Evolutionary conservation across 2,888 invertebrate genomes (phyloP), one percentile per base, ranked within the genome.

Genomic region (Aspidiotus destructor): DNA sequence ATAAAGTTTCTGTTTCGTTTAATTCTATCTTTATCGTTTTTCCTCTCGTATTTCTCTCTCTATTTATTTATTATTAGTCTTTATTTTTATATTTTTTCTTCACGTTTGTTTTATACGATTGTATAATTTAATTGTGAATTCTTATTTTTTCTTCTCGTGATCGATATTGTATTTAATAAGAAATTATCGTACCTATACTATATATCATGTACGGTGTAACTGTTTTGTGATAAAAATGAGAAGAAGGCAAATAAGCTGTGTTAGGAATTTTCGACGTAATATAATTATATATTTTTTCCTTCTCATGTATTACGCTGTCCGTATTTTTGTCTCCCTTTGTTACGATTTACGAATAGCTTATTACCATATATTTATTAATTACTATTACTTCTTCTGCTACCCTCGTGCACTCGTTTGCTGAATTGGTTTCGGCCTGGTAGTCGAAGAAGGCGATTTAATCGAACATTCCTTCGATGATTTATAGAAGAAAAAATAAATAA

Each of bases 381-480:
- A 28, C 28, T 28, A 28, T 5, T 5, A 28, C 28, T 28, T 28
- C 28, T 28, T 28, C 28, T 28, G 5, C 28, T 28, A 28, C 28
- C 28, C 28, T 28, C 28, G 5, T 3, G 28, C 28, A 28, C 5
- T 28, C 28, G 28, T 28, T 28, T 28, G 17, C 17, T 10, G n/a
- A 15, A 7, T 10, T 10, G n/a, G n/a, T 7, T 55, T 16, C 16
- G n/a, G 10, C 13, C n/a, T 52, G 10, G 55, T 10, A 55, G 13
- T 55, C 17, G 55, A 15, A 58, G 8, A 8, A 13, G 58, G 40
- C 8, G 40, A 40, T 28, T 40, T 28, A 11, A 8, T 58, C 58
- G 40, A 58, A 67, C 67, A 67, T 67, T 67, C 67, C 67, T 55
- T 67, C 67, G 48, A 58, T 44, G n/a, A 17, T 17, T 28, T 28